Evolutionary conservation across 2,113 vertebrate genomes (phyloP).

Genomic region (Hyaena hyaena): DNA sequence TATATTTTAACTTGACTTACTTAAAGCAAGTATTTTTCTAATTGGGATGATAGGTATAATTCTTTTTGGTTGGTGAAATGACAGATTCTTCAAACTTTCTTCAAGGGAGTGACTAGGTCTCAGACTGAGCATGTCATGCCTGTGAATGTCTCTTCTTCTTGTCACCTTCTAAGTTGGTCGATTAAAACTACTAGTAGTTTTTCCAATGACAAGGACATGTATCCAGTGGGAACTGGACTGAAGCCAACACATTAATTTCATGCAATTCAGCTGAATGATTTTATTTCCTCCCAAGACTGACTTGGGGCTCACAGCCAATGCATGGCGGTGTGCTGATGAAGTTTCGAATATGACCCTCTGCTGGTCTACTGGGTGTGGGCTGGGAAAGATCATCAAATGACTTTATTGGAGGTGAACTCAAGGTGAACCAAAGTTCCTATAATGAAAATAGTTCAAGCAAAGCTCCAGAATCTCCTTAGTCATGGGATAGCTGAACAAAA

Average conservation of each 20-base stretch:
- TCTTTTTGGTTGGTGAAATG: constrained; percentile 46
- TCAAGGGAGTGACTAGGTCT: not conserved
- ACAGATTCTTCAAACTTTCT: constrained; percentile 47
- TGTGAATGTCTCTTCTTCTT: constrained; percentile 5
- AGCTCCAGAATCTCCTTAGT: constrained; percentile 29
- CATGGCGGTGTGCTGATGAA: not conserved
- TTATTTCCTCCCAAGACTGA: constrained; percentile 55
- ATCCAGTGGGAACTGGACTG: constrained; percentile 39
- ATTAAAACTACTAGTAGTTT: constrained; percentile 21
- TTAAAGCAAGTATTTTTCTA: constrained; percentile 18
- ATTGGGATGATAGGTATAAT: not conserved
- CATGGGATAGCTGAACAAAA: not conserved
- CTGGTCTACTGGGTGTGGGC: not conserved
- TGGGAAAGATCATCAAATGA: not conserved
- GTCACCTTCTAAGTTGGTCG: constrained; percentile 40
- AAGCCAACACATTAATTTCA: constrained; percentile 67
- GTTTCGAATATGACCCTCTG: not conserved
- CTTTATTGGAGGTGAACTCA: constrained; percentile 50
- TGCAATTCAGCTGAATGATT: constrained; percentile 65
- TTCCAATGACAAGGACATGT: constrained; percentile 46
- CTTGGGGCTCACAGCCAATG: not conserved
- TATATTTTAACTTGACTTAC: constrained; percentile 33
- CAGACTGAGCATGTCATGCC: not conserved
- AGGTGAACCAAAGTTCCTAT: not conserved
- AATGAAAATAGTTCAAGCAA: constrained; percentile 9